Evolutionary conservation across 2,113 vertebrate species (phyloP), one percentile per base, ranked within the genome.

Genomic region (Pao palembangensis): DNA sequence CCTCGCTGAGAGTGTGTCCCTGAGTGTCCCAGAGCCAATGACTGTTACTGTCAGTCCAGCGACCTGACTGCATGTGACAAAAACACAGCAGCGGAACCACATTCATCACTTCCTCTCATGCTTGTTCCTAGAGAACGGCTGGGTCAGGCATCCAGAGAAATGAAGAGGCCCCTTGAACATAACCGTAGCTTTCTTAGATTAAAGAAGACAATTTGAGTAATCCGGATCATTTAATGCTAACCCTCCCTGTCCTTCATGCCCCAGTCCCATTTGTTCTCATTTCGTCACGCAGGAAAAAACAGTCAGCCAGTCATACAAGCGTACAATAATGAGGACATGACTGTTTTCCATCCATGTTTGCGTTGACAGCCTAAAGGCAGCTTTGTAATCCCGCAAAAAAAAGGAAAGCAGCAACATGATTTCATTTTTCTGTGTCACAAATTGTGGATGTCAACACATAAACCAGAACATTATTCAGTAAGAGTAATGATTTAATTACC

Each of bases 11-110:
- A 48, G 52, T 66, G 73, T 59, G 68, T 82, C 71, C 68, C 61
- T 51, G 55, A 73, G 68, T 64, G 20, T 69, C 67, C 31, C 34
- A 19, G 7, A 18, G 47, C 71, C 34, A 17, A 18, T 8, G 64
- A 63, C 71, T 66, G 38, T 67, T 73, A 60, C 52, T 75, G 75
- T 79, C 79, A 72, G 53, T 1, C 55, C 17, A 3, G 23, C 76
- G 75, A 85, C 79, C 58, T 60, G 69, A 87, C 52, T 21, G 61
- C n/a, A 31, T 55, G 64, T 68, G 83, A 81, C 76, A 76, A 50
- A 67, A 64, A 52, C 70, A 71, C 61, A 38, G 64, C 64, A 69
- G 21, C 65, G 65, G 61, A 72, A 48, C 47, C 48, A 1, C 14
- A 52, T 19, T 61, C 55, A 48, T 56, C 43, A 25, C 48, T 62